Conservation (phyloP, 2,797 vertebrate genomes). For the Protosalanx chinensis region DNA sequence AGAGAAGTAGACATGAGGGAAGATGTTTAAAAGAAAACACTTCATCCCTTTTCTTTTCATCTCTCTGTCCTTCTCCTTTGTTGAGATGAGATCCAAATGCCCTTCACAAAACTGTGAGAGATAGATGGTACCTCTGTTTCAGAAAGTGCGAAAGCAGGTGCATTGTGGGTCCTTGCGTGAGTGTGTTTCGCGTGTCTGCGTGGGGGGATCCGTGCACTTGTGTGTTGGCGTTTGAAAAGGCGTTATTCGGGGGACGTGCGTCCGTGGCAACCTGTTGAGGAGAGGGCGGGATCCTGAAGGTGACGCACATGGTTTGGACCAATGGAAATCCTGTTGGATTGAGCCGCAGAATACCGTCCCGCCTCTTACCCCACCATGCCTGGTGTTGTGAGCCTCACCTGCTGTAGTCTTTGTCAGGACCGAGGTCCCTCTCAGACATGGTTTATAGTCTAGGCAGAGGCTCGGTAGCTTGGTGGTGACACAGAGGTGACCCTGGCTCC, state of each 20-base stretch:
- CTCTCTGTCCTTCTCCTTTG: background rate
- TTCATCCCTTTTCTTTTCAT: background rate
- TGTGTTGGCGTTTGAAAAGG: background rate
- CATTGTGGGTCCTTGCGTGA: constrained; percentile 3
- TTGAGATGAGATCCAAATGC: background rate
- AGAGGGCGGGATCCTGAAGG: too few relatives aligned
- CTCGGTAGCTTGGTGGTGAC: constrained; percentile 3
- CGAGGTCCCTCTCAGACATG: constrained; percentile 3
- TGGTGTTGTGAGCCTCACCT: background rate
- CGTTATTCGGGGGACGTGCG: background rate
- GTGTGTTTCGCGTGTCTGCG: background rate
- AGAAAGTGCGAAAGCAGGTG: background rate
- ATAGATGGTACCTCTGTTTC: background rate
- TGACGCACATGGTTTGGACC: too few relatives aligned
- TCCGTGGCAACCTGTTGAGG: too few relatives aligned
- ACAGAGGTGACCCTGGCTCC: constrained; percentile 12
- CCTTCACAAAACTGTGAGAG: background rate
- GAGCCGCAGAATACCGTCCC: background rate
- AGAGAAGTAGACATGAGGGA: too few relatives aligned
- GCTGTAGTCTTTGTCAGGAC: background rate
- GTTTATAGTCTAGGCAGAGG: constrained; percentile 24
- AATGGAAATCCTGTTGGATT: too few relatives aligned
- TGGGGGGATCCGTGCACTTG: background rate
- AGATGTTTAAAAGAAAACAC: background rate
- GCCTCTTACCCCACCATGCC: background rate